These are phyloP conservation scores for Zingel zingel DNA, from an alignment of 2,113 vertebrate species.

Conservation along the genomic window DNA sequence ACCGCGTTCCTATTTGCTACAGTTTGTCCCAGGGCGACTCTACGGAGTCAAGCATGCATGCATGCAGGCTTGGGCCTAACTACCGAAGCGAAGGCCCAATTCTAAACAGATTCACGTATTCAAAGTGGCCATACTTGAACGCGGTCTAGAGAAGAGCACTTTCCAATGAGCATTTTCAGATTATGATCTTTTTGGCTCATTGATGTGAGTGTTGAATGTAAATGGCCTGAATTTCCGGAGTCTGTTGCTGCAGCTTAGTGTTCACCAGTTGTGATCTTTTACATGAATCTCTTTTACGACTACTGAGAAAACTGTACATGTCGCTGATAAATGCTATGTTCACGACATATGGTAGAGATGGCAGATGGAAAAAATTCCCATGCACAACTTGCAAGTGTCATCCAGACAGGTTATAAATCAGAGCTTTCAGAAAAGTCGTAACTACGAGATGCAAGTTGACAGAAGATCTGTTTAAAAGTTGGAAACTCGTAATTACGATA, in stretches of 20 bases:
- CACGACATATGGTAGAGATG: neutral
- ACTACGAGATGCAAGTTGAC: no score
- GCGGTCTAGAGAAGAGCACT: neutral
- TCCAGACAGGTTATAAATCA: neutral
- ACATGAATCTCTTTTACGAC: slow-evolving; percentile 6
- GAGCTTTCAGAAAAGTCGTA: neutral
- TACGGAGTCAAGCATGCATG: neutral
- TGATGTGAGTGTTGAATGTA: slow-evolving; percentile 23
- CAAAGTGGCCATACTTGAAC: neutral
- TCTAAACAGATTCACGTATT: neutral
- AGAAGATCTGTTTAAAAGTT: no score
- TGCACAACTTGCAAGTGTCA: neutral
- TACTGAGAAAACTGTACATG: slow-evolving; percentile 12
- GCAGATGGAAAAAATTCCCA: neutral
- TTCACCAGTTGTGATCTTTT: neutral
- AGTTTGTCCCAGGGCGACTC: neutral
- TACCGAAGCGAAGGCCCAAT: no score
- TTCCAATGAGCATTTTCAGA: slow-evolving; percentile 14
- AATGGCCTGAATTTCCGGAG: neutral
- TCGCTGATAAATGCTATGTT: neutral
- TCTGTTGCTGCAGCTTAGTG: neutral
- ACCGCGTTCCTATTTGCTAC: neutral
- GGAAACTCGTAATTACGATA: no score
- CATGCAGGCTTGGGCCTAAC: neutral
- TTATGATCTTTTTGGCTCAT: neutral